Conservation (phyloP, 2,797 vertebrate genomes). For the Moxostoma hubbsi region DNA sequence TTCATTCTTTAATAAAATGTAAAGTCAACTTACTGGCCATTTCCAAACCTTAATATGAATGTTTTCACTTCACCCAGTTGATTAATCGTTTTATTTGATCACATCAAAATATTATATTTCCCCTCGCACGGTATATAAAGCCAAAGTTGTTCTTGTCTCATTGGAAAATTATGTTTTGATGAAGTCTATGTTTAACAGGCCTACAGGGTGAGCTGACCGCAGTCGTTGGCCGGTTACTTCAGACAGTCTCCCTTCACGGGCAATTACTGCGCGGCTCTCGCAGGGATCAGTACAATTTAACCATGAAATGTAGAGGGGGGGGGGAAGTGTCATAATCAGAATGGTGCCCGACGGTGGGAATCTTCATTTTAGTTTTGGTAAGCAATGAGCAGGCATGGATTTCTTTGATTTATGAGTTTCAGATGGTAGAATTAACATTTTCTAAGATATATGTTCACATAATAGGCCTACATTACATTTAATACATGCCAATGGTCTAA, state of each 20-base stretch:
- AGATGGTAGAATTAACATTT: background rate
- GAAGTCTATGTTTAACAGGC: conserved; percentile 21
- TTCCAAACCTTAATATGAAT: conserved; percentile 1
- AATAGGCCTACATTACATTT: no score
- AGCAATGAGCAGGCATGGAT: background rate
- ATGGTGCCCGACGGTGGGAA: conserved; percentile 6
- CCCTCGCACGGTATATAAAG: conserved; percentile 23
- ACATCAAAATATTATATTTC: conserved; percentile 43
- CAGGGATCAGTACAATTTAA: conserved; percentile 39
- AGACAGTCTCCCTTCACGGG: conserved; percentile 38
- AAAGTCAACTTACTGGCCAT: background rate
- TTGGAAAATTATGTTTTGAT: conserved; percentile 33
- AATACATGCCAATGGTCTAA: no score
- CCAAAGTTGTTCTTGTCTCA: conserved; percentile 22
- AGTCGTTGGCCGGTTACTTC: conserved; percentile 37
- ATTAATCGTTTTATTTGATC: conserved; percentile 6
- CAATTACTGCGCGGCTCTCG: conserved; percentile 44
- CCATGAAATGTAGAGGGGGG: conserved; percentile 33
- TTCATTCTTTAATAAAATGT: conserved; percentile 10
- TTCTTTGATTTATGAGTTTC: conserved; percentile 1
- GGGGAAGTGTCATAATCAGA: background rate
- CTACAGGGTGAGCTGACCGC: conserved; percentile 32
- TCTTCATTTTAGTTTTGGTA: background rate
- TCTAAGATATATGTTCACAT: no score
- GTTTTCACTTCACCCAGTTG: no score